Conservation (phyloP, 53 echinoderm and acorn worm genomes). For the Glandiceps talaboti region DNA sequence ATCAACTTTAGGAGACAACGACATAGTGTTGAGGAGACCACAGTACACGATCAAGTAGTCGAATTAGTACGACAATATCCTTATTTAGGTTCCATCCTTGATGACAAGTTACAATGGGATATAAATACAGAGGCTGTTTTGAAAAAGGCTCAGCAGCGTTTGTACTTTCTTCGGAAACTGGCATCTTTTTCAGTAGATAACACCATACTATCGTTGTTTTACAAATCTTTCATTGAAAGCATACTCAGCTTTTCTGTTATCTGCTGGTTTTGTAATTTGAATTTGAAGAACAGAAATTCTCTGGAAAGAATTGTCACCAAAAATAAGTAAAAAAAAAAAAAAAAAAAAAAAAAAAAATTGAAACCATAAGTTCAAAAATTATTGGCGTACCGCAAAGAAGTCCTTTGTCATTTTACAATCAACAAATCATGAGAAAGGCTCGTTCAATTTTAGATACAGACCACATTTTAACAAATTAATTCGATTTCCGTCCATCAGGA, state of each 20-base stretch:
- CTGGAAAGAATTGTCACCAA: no score
- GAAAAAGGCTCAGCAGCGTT: background rate
- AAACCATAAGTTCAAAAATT: no score
- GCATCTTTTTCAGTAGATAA: background rate
- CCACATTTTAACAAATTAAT: no score
- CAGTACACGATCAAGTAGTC: slow-evolving; percentile 13
- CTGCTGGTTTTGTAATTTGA: no score
- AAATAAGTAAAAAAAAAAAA: no score
- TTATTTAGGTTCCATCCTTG: slow-evolving; percentile 3
- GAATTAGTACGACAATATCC: slow-evolving; percentile 7
- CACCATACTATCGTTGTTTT: background rate
- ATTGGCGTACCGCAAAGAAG: no score
- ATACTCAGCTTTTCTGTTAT: background rate
- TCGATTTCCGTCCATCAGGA: no score
- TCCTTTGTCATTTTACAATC: no score
- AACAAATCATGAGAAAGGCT: no score
- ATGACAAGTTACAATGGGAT: background rate
- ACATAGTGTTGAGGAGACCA: background rate
- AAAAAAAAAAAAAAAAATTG: no score
- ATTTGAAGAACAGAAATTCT: no score
- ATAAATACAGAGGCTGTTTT: background rate
- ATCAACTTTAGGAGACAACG: background rate
- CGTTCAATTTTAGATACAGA: no score
- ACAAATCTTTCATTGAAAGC: background rate
- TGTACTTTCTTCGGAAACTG: background rate